phyloP scores from a whole-genome alignment of 1,140 invertebrate genomes.

The Pseudoatta argentina region DNA sequence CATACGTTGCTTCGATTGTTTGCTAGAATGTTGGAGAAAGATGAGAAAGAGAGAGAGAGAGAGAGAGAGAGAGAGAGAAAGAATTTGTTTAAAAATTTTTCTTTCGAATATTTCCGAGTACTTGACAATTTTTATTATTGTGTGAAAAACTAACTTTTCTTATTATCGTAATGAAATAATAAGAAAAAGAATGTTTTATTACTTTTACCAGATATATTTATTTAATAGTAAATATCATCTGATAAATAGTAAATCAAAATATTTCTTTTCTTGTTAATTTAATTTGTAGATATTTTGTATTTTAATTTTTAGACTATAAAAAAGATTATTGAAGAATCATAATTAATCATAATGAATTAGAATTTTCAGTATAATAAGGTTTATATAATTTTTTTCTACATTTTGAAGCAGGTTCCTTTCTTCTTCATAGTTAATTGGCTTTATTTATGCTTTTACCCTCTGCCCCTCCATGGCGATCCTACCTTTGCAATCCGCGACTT shows the following conservation, averaged over 20 bases:
- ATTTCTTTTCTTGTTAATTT: background rate
- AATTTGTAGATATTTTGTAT: background rate
- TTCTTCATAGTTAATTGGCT: slow-evolving; percentile 75
- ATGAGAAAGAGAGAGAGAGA: background rate
- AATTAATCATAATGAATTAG: background rate
- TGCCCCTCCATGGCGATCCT: slow-evolving; percentile 43
- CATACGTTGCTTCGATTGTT: slow-evolving; percentile 38
- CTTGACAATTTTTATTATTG: background rate
- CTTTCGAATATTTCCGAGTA: background rate
- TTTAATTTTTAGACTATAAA: background rate
- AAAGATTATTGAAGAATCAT: background rate
- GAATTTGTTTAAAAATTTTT: background rate
- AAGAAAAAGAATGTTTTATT: background rate
- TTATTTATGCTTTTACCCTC: slow-evolving; percentile 60
- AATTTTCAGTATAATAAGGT: slow-evolving; percentile 5
- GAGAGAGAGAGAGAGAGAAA: background rate
- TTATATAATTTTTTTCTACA: background rate
- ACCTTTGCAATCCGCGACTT: slow-evolving; percentile 54
- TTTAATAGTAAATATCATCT: background rate
- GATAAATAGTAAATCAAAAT: too few relatives aligned
- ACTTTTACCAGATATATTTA: background rate
- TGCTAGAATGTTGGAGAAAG: slow-evolving; percentile 3
- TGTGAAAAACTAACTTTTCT: background rate
- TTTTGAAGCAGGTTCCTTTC: slow-evolving; percentile 70
- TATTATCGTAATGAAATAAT: background rate